Conservation (phyloP, 2,113 vertebrate genomes). For the Calidris pygmaea region DNA sequence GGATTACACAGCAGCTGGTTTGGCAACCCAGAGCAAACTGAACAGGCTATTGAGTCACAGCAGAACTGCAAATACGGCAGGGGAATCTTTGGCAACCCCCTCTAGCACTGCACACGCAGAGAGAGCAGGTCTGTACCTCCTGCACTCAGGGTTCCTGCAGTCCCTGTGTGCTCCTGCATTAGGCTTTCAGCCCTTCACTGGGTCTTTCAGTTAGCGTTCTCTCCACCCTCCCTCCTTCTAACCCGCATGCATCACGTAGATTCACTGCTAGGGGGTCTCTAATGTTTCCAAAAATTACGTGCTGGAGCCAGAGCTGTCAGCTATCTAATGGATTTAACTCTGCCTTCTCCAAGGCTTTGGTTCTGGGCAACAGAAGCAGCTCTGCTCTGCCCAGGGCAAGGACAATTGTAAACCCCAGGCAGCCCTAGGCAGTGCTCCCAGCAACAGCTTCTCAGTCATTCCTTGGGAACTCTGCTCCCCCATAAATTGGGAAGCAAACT, state of each 20-base stretch:
- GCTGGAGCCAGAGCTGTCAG: neutral
- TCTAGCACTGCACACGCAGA: neutral
- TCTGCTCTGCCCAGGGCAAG: neutral
- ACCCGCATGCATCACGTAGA: neutral
- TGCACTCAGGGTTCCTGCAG: accelerated
- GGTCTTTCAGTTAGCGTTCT: neutral
- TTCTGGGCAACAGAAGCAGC: neutral
- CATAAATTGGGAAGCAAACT: neutral
- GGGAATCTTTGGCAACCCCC: neutral
- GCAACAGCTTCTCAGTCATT: neutral
- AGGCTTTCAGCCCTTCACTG: neutral
- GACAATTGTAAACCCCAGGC: neutral
- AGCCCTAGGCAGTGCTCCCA: neutral
- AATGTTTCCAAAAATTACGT: neutral
- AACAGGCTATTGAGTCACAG: neutral
- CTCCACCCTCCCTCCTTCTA: neutral
- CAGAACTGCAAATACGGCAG: neutral
- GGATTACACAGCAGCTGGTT: neutral
- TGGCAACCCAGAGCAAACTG: neutral
- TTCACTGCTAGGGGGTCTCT: neutral
- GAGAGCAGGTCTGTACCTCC: neutral
- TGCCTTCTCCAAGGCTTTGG: neutral
- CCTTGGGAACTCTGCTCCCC: neutral
- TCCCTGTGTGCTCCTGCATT: neutral
- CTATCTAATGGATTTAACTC: neutral